These are phyloP conservation scores for Apogon hyalosoma DNA, from an alignment of 2,797 vertebrate species.

Conservation along the genomic window DNA sequence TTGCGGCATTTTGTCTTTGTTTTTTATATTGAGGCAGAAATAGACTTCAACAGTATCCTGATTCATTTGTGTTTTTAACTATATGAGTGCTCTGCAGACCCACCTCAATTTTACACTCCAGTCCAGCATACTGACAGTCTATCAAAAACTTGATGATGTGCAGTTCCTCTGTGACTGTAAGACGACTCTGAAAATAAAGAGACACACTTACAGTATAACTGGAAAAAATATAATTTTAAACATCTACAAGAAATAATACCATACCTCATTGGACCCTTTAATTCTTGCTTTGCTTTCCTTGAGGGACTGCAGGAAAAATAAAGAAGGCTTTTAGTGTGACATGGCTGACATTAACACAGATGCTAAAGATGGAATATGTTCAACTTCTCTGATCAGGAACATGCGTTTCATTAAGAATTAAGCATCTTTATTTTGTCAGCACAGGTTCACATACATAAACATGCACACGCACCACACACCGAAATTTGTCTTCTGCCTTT, in stretches of 20 bases:
- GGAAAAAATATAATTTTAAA: not conserved
- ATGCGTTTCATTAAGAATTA: too few species aligned
- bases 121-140: constrained; percentile 81
- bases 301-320: constrained; percentile 82
- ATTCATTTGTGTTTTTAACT: too few species aligned
- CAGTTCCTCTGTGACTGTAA: constrained; percentile 93
- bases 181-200: constrained; percentile 77
- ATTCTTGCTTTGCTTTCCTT: constrained; percentile 85
- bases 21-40: too few species aligned
- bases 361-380: too few species aligned
- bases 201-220: not conserved
- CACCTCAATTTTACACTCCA: constrained; percentile 88
- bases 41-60: too few species aligned
- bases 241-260: constrained; percentile 1
- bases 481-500: too few species aligned
- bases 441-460: too few species aligned
- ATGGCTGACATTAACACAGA: not conserved
- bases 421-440: too few species aligned
- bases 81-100: constrained; percentile 23
- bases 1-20: too few species aligned
- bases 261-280: constrained; percentile 88
- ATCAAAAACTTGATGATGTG: constrained; percentile 92
- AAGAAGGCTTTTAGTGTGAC: not conserved
- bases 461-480: too few species aligned
- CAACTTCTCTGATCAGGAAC: too few species aligned